phyloP scores from a whole-genome alignment of 92 coral and sea anemone species.

The Parazoanthus atlanticus region DNA sequence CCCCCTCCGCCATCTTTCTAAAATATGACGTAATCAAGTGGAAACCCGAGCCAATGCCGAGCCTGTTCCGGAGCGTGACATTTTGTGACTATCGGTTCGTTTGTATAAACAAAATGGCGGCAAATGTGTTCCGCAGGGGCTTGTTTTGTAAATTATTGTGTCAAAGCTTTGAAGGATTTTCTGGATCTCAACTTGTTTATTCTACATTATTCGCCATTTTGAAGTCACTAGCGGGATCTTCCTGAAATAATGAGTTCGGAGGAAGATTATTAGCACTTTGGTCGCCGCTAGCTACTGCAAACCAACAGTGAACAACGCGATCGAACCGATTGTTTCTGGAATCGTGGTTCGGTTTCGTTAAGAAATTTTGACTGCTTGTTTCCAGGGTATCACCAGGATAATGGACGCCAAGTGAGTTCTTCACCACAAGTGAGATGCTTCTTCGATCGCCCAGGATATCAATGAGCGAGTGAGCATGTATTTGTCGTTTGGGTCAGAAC shows the following conservation, averaged over 20 bases:
- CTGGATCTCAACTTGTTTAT: not conserved
- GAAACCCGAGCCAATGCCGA: not conserved
- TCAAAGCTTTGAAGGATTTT: not conserved
- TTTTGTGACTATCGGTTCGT: constrained; percentile 10
- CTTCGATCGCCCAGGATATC: not conserved
- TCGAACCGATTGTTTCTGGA: not conserved
- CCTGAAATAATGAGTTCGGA: not conserved
- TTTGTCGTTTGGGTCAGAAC: not conserved
- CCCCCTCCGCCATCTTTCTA: not conserved
- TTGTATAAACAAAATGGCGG: constrained; percentile 13
- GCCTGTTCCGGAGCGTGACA: not conserved
- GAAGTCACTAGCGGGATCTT: not conserved
- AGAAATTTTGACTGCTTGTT: not conserved
- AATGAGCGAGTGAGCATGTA: not conserved
- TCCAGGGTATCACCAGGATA: not conserved
- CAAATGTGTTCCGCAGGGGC: not conserved
- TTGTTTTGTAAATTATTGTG: not conserved
- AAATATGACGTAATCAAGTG: not conserved
- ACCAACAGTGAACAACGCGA: not conserved
- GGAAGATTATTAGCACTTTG: not conserved
- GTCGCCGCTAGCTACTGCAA: not conserved
- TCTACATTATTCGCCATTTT: not conserved
- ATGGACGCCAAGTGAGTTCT: not conserved
- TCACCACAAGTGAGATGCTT: not conserved
- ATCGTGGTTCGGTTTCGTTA: too few species aligned